phyloP scores from a whole-genome alignment of 2,113 vertebrate species.

The Plecturocebus donacophilus region DNA sequence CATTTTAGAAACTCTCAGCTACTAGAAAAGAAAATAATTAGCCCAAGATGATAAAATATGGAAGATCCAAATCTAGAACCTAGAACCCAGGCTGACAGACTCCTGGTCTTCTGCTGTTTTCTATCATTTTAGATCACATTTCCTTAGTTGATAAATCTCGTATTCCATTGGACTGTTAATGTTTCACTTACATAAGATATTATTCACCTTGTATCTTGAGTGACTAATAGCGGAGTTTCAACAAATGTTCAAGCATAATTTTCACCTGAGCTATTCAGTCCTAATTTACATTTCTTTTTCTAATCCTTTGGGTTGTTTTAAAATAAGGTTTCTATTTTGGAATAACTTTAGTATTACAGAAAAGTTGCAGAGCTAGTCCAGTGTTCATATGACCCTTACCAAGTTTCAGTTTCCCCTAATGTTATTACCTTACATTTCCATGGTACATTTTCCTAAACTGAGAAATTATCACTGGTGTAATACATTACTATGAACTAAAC shows the following conservation, averaged over 20 bases:
- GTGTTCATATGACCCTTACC: neutral
- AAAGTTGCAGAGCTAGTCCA: neutral
- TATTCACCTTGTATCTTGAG: neutral
- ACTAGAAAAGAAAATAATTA: neutral
- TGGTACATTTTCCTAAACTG: neutral
- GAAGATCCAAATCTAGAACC: neutral
- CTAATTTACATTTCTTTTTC: neutral
- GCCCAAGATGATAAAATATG: neutral
- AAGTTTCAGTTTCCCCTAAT: neutral
- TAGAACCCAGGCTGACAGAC: neutral
- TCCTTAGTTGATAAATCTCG: neutral
- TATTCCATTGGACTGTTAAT: neutral
- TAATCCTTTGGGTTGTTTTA: neutral
- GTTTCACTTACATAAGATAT: neutral
- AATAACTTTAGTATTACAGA: neutral
- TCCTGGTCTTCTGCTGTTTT: neutral
- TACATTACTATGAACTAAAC: neutral
- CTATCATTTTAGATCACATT: neutral
- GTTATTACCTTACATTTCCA: neutral
- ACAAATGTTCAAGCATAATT: neutral
- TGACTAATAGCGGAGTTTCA: neutral
- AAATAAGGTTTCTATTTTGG: neutral
- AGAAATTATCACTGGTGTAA: neutral
- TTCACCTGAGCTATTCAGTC: neutral
- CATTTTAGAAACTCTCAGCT: neutral